Evolutionary conservation across 2,888 invertebrate genomes (phyloP).

Genomic region (Troglohyphantes excavatus): DNA sequence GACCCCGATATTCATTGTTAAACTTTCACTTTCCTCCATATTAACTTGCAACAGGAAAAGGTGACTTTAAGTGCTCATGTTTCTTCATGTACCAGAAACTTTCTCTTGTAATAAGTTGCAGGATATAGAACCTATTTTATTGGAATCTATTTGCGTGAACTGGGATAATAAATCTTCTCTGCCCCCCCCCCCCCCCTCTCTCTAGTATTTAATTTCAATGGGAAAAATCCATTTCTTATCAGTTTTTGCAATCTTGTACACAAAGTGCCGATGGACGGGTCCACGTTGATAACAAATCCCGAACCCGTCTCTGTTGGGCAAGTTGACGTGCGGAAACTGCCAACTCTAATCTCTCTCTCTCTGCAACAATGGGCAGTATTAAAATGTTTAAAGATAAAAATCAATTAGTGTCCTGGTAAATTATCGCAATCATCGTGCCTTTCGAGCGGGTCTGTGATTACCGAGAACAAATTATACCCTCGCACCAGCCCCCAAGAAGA

Average conservation of each 20-base stretch:
- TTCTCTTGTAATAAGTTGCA: too few relatives aligned
- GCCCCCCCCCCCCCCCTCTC: too few relatives aligned
- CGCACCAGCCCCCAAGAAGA: conserved; percentile 8
- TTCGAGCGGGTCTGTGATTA: conserved; percentile 36
- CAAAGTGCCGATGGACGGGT: neutral
- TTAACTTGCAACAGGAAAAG: too few relatives aligned
- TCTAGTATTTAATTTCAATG: neutral
- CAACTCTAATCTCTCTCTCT: conserved; percentile 14
- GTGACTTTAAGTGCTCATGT: too few relatives aligned
- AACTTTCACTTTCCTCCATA: too few relatives aligned
- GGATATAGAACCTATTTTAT: too few relatives aligned
- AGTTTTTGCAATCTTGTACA: neutral
- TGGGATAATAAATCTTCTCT: neutral
- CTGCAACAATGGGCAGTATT: conserved; percentile 38
- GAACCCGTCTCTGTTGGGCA: neutral
- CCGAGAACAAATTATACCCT: conserved; percentile 57
- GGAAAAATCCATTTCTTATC: neutral
- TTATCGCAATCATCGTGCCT: conserved; percentile 51
- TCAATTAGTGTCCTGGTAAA: conserved; percentile 48
- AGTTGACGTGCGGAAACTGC: conserved; percentile 40
- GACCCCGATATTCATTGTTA: too few relatives aligned
- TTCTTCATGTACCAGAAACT: too few relatives aligned
- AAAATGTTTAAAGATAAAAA: conserved; percentile 61
- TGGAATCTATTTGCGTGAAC: neutral
- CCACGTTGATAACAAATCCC: neutral